A percentile compares a stretch with the other conserved stretches of the same genome.
Evolutionary conservation across 2,888 invertebrate species (phyloP).

Genomic region (Mactromeris polynyma): DNA sequence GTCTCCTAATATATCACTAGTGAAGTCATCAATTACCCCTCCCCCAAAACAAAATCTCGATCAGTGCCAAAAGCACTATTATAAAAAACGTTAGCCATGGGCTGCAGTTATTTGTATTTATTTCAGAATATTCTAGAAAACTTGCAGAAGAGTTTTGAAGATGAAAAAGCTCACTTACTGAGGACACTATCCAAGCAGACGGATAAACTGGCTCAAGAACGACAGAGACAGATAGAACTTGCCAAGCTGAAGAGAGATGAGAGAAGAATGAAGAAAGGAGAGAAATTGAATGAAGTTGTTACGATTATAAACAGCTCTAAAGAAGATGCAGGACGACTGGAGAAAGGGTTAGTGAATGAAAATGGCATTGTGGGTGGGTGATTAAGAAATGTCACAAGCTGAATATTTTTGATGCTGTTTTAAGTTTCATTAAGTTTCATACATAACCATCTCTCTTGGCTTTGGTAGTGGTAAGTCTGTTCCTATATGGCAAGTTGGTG

Average conservation of each 20-base stretch:
- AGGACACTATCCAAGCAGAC: conserved; percentile 73
- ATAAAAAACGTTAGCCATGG: too few species aligned
- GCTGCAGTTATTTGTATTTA: not conserved
- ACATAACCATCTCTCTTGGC: too few species aligned
- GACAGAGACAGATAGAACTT: conserved; percentile 78
- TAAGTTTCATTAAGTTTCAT: too few species aligned
- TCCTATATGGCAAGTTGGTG: too few species aligned
- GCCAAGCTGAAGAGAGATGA: conserved; percentile 80
- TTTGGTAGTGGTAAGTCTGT: too few species aligned
- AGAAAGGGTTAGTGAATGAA: conserved; percentile 68
- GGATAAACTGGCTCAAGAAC: conserved; percentile 73
- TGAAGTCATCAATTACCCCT: too few species aligned
- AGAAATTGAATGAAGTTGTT: conserved; percentile 80
- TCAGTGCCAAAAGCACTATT: too few species aligned
- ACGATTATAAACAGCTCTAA: conserved; percentile 75
- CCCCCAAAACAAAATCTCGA: too few species aligned
- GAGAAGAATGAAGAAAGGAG: conserved; percentile 77
- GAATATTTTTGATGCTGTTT: too few species aligned
- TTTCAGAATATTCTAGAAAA: conserved; percentile 81
- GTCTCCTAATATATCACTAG: too few species aligned
- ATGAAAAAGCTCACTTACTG: conserved; percentile 81
- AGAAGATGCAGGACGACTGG: conserved; percentile 69
- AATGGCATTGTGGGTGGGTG: too few species aligned
- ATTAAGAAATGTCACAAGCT: too few species aligned
- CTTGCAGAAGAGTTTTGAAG: conserved; percentile 80